Base-by-base conservation (phyloP, 2,888 invertebrate species). In the Callyntrura guangdongensis region DNA sequence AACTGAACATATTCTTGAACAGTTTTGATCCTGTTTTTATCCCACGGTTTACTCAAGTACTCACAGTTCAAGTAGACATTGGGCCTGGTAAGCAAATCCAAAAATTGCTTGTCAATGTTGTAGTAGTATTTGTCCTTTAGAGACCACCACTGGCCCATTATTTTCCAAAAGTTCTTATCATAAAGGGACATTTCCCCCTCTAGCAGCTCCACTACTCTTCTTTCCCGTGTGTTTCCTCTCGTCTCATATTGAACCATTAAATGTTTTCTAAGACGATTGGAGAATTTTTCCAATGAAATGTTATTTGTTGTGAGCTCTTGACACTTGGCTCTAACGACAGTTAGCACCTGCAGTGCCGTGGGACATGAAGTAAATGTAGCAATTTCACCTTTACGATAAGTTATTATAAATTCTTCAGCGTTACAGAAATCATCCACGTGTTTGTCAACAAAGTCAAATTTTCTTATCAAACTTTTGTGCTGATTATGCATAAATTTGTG, bases 361-460 rank as follows among this genome's bases (percentile, higher is more conserved):
- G 85, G 85, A 59, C 53, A 72, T 0, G 36, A 36, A 14, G 72
- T n/a, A n/a, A 85, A 85, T 22, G n/a, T 27, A 8, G 49, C 56
- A 14, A 74, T 25, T 25, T 12, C 49, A 5, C 25, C 47, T 20
- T 47, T 85, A 14, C 20, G 36, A 20, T 85, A 85, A 14, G 22
- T n/a, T 12, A 83, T 14, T 17, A 25, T 74, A 22, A 74, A 72
- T 3, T 85, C 72, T 20, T 36, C 56, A 8, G 72, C 72, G 3
- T 20, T 74, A 20, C 74, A 72, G 59, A 72, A 85, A 20, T 72
- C 72, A 8, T 74, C 59, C 0, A 74, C 25, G 22, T 74, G 45
- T n/a, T 85, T 85, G 9, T 85, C 85, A 0, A 64, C 53, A 17
- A 85, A 45, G 5, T 74, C 85, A 72, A 85, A 74, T 6, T 72